phyloP scores from a whole-genome alignment of 2,113 vertebrate genomes.

The sheep (Ovis aries) region DNA sequence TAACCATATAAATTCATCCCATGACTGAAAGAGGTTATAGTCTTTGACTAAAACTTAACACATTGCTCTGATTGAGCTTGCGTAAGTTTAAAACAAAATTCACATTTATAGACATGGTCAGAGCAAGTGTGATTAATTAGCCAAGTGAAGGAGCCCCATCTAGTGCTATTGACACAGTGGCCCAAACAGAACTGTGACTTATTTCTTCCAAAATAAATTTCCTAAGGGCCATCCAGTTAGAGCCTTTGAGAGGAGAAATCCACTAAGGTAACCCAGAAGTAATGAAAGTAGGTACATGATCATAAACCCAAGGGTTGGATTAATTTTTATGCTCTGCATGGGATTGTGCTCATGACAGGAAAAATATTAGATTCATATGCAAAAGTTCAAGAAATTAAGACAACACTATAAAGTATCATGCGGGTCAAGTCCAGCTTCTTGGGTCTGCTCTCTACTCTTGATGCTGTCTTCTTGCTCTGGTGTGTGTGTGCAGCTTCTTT shows the following conservation, averaged over 20 bases:
- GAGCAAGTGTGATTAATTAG: neutral
- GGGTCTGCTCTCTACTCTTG: neutral
- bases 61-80: neutral
- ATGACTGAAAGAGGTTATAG: neutral
- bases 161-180: rapidly evolving
- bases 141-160: neutral
- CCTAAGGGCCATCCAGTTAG: neutral
- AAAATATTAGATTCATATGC: neutral
- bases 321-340: neutral
- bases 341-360: neutral
- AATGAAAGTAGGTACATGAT: neutral
- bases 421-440: rapidly evolving
- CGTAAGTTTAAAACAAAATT: neutral
- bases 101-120: neutral
- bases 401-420: neutral
- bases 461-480: neutral
- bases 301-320: neutral
- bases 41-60: neutral
- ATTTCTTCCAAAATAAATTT: neutral
- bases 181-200: neutral
- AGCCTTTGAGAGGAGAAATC: neutral
- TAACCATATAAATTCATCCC: neutral
- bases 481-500: neutral
- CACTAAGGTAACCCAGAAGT: neutral
- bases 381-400: neutral